Evolutionary conservation across 2,797 vertebrate genomes (phyloP).

Genomic region (Octomys mimax): DNA sequence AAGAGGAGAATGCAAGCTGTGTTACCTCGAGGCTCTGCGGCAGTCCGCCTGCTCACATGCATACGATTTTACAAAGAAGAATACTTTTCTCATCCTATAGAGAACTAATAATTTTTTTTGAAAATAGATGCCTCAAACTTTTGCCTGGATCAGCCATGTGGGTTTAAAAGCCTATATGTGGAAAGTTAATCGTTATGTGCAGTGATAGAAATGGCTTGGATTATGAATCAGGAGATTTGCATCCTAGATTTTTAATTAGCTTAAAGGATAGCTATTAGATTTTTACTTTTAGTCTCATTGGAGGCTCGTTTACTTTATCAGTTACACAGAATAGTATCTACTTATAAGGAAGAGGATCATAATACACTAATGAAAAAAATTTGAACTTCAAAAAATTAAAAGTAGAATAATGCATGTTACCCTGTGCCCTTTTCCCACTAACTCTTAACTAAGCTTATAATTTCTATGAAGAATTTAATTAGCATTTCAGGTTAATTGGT

Average conservation of each 20-base stretch:
- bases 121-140: conserved; percentile 28
- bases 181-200: not conserved
- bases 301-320: conserved; percentile 34
- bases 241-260: conserved; percentile 58
- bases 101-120: not conserved
- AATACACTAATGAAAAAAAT: conserved; percentile 53
- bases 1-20: not conserved
- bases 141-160: not conserved
- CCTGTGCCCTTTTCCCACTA: conserved; percentile 33
- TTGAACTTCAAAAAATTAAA: conserved; percentile 56
- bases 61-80: conserved; percentile 28
- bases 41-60: not conserved
- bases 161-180: conserved; percentile 11
- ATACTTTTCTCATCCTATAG: not conserved
- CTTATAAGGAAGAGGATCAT: conserved; percentile 35
- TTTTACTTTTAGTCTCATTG: conserved; percentile 9
- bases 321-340: conserved; percentile 28
- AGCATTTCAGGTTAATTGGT: conserved; percentile 47
- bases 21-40: not conserved
- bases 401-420: conserved; percentile 31
- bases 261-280: conserved; percentile 7
- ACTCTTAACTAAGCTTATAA: conserved; percentile 21
- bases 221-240: not conserved
- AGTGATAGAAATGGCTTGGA: conserved; percentile 14
- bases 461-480: conserved; percentile 59